These are phyloP conservation scores for Meteorus sp. DNA, from an alignment of 1,140 invertebrate genomes.

Conservation along the genomic window DNA sequence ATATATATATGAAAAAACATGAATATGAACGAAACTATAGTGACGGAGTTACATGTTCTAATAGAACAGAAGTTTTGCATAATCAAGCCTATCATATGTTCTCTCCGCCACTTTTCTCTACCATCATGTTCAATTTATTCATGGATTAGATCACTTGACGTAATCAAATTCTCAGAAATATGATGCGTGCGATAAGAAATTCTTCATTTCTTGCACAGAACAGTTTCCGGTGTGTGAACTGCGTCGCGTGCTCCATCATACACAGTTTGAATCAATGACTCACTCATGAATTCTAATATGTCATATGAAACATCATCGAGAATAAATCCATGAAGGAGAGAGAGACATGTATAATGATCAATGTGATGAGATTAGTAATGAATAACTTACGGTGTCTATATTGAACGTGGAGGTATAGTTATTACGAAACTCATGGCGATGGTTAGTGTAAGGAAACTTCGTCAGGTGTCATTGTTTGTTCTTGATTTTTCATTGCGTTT, in stretches of 20 bases:
- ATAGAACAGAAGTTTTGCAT: conserved; percentile 35
- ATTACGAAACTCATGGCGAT: too few relatives aligned
- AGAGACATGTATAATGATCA: too few relatives aligned
- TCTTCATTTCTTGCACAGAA: conserved; percentile 17
- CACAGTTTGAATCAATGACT: too few relatives aligned
- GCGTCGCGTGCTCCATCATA: background rate
- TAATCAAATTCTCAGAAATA: conserved; percentile 53
- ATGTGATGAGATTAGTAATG: too few relatives aligned
- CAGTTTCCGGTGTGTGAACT: conserved; percentile 8
- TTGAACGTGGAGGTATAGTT: too few relatives aligned
- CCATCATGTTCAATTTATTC: conserved; percentile 48
- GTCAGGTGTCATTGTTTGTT: too few relatives aligned
- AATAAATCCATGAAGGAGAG: too few relatives aligned
- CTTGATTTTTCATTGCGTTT: too few relatives aligned
- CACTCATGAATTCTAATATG: too few relatives aligned
- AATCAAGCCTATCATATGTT: conserved; percentile 48
- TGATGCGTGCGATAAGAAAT: conserved; percentile 53
- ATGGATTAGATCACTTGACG: conserved; percentile 50
- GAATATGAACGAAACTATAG: background rate
- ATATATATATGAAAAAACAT: conserved; percentile 38
- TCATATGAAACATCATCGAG: too few relatives aligned
- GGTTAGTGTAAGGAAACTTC: too few relatives aligned
- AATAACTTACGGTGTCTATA: too few relatives aligned
- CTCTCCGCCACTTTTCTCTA: conserved; percentile 24
- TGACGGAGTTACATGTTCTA: background rate